A percentile compares a stretch with the other conserved stretches of the same genome.
Evolutionary conservation across 2,113 vertebrate species (phyloP).

Genomic region (Cettia cetti): DNA sequence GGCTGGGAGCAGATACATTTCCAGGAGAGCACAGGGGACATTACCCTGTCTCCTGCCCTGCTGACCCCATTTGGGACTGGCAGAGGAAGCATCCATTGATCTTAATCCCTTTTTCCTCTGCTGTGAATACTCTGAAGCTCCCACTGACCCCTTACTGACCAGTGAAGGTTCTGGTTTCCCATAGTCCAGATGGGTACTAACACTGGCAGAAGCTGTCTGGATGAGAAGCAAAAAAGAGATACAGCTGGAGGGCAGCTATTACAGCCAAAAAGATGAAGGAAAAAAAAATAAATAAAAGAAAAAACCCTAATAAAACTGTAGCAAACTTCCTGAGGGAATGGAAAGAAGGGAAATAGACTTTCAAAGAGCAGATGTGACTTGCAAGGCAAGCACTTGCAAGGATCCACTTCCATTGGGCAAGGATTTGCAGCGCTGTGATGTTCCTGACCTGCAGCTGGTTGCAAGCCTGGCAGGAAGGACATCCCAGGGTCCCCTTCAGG

Average conservation of each 20-base stretch:
- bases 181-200: not conserved
- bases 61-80: not conserved
- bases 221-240: not conserved
- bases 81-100: not conserved
- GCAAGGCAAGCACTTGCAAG: not conserved
- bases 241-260: conserved; percentile 17
- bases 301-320: not conserved
- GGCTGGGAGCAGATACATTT: not conserved
- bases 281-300: not conserved
- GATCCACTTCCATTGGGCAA: not conserved
- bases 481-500: not conserved
- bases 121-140: not conserved
- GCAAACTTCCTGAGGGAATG: conserved; percentile 14
- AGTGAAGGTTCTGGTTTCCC: not conserved
- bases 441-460: not conserved
- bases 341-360: not conserved
- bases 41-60: not conserved
- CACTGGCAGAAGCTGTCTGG: not conserved
- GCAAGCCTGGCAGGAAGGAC: too few species aligned
- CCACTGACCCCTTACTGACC: not conserved
- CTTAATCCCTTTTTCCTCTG: not conserved
- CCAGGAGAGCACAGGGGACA: not conserved
- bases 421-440: not conserved
- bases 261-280: not conserved
- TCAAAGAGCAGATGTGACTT: conserved; percentile 22